phyloP scores from a whole-genome alignment of 2,113 vertebrate species.

The Lethenteron reissneri region DNA sequence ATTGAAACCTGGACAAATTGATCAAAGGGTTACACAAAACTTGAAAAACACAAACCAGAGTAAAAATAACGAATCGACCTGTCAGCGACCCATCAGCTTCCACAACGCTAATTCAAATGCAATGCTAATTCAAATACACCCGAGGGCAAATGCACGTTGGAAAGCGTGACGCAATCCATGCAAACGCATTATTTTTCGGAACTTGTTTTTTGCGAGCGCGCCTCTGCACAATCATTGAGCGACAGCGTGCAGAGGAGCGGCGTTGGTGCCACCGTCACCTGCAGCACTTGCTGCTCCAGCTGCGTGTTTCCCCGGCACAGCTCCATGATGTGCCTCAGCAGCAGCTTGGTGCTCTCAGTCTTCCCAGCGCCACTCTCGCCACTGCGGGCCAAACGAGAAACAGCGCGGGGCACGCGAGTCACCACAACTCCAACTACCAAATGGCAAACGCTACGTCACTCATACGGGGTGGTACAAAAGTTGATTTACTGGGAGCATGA shows the following conservation, averaged over 20 bases:
- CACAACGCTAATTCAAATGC: too few species aligned
- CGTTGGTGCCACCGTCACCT: constrained; percentile 19
- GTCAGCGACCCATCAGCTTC: too few species aligned
- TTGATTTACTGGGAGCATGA: too few species aligned
- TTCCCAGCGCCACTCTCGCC: constrained; percentile 41
- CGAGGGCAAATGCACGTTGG: too few species aligned
- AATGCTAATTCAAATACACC: too few species aligned
- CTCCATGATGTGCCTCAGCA: constrained; percentile 32
- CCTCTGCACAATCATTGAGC: neutral
- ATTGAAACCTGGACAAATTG: too few species aligned
- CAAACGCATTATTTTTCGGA: too few species aligned
- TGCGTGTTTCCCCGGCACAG: constrained; percentile 27
- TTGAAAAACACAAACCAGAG: too few species aligned
- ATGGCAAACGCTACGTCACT: neutral
- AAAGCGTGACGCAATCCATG: too few species aligned
- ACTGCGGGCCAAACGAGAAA: constrained; percentile 17
- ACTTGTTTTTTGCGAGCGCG: neutral
- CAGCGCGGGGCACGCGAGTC: neutral
- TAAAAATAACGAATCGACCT: too few species aligned
- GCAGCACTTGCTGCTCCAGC: constrained; percentile 33
- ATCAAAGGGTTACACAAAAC: too few species aligned
- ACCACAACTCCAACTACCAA: neutral
- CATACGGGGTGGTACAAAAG: too few species aligned
- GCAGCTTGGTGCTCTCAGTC: constrained; percentile 32
- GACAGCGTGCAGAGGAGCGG: neutral